Base-by-base conservation (phyloP, 2,888 invertebrate genomes). In the Dastarcus helophoroides region DNA sequence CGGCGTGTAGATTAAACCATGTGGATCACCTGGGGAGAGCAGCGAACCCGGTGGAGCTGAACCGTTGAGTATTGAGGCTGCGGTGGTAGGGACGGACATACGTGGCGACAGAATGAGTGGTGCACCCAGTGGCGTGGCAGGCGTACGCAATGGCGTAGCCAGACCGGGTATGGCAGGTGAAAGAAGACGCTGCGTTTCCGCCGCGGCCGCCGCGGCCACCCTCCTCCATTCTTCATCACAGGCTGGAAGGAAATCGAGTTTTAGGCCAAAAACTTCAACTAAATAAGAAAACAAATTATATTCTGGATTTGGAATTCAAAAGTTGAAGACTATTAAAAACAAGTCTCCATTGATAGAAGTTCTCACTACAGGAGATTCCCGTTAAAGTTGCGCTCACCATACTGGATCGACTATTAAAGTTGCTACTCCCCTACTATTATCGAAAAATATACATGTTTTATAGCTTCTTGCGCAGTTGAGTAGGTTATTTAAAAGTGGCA, bases 51-150 rank as follows among this genome's bases (percentile, higher is more conserved):
- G 75, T 12, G 80, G 67, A 35, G 69, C 76, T 25, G 69, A 79
- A 26, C 76, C 69, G 25, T 77, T 75, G 29, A 76, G 71, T 50
- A 73, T 62, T 28, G 72, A 69, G 27, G 80, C 79, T 22, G 79
- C 81, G 37, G 83, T 74, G 31, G 79, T 85, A 28, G 80, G 79
- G 35, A 79, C 82, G 8, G 83, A 83, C 76, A 89, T 82, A 48
- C 90, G 73, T 35, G 89, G 88, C 23, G 90, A 89, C 40, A 94
- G 73, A 50, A 95, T 91, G 54, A 94, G 70, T 2, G 93, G 94
- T 1, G 93, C 90, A 14, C 94, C 89, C 37, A 90, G 61, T 0
- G 91, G 90, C 6, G 85, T 79, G 29, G 72, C 77, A 2, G 76
- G 71, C 8, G 66, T 62, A 37, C 79, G 69, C 51, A 79, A 63